These are phyloP conservation scores for Archaeoteleia sp. DNA, from an alignment of 2,888 invertebrate species.

Conservation along the genomic window DNA sequence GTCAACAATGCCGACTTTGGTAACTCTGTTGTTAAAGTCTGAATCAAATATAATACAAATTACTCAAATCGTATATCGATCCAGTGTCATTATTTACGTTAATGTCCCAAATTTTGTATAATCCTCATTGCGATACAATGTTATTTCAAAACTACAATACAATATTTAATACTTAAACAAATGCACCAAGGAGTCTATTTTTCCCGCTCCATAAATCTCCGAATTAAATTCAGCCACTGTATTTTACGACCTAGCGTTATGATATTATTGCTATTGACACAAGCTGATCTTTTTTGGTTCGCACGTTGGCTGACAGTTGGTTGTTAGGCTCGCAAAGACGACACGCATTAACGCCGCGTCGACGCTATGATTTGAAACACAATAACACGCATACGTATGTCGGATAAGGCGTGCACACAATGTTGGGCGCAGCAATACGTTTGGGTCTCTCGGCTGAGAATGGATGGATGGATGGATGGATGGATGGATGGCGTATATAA, in stretches of 20 bases:
- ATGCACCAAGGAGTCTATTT: too few relatives aligned
- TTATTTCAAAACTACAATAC: too few relatives aligned
- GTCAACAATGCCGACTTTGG: too few relatives aligned
- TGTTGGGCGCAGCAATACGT: constrained; percentile 62
- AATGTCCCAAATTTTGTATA: too few relatives aligned
- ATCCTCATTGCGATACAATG: too few relatives aligned
- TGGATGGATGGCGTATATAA: constrained; percentile 24
- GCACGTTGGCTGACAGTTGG: constrained; percentile 61
- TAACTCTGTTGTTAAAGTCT: too few relatives aligned
- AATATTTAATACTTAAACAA: too few relatives aligned
- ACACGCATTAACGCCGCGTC: constrained; percentile 70
- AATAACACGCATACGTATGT: constrained; percentile 45
- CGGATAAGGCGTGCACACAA: constrained; percentile 53
- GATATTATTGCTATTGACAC: constrained; percentile 12
- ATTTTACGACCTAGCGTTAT: background rate
- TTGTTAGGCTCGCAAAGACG: constrained; percentile 59
- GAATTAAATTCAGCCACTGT: too few relatives aligned
- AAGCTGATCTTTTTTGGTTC: constrained; percentile 32
- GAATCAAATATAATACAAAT: too few relatives aligned
- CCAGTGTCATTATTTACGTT: too few relatives aligned
- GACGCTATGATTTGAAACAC: constrained; percentile 56
- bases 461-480: constrained; percentile 56
- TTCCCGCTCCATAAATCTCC: too few relatives aligned
- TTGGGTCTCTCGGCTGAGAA: constrained; percentile 57
- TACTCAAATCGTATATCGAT: too few relatives aligned